Percentiles rank a stretch among this genome's conserved stretches.
Conservation (phyloP, 2,888 invertebrate species). For the Orchesella flavescens region DNA sequence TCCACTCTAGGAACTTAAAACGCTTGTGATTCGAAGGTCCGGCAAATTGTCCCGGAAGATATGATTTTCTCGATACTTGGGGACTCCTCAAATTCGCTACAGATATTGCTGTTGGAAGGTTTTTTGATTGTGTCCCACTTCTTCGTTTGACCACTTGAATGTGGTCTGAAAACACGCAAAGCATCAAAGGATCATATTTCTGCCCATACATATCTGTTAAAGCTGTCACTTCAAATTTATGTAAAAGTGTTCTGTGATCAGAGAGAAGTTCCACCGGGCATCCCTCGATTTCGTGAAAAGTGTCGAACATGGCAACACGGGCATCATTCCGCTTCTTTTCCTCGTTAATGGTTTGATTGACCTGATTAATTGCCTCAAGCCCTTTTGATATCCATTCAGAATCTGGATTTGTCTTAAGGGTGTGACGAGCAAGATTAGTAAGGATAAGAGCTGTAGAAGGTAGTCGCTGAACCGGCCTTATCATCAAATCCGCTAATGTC, state of each 20-base stretch:
- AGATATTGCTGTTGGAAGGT: constrained; percentile 63
- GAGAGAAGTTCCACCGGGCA: constrained; percentile 67
- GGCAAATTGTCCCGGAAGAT: constrained; percentile 60
- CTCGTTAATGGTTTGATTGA: constrained; percentile 97
- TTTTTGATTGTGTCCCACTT: constrained; percentile 58
- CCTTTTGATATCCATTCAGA: constrained; percentile 70
- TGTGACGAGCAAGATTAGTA: constrained; percentile 95
- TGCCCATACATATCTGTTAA: constrained; percentile 68
- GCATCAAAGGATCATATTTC: constrained; percentile 67
- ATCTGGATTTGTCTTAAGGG: constrained; percentile 90
- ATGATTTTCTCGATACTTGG: constrained; percentile 68
- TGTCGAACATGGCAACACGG: constrained; percentile 95
- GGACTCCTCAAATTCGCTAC: constrained; percentile 71
- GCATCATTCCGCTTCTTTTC: constrained; percentile 97
- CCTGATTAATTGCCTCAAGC: constrained; percentile 74
- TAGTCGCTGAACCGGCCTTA: constrained; percentile 97
- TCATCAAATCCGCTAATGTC: constrained; percentile 94
- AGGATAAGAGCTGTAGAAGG: constrained; percentile 96
- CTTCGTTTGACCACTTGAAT: constrained; percentile 70
- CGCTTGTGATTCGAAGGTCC: constrained; percentile 78
- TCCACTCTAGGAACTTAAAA: constrained; percentile 91
- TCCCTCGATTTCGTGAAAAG: constrained; percentile 96
- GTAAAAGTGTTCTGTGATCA: constrained; percentile 67
- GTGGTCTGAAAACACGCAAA: constrained; percentile 70
- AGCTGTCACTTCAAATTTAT: constrained; percentile 69